phyloP scores from a whole-genome alignment of 2,888 invertebrate genomes.

The Leucophenga montana region DNA sequence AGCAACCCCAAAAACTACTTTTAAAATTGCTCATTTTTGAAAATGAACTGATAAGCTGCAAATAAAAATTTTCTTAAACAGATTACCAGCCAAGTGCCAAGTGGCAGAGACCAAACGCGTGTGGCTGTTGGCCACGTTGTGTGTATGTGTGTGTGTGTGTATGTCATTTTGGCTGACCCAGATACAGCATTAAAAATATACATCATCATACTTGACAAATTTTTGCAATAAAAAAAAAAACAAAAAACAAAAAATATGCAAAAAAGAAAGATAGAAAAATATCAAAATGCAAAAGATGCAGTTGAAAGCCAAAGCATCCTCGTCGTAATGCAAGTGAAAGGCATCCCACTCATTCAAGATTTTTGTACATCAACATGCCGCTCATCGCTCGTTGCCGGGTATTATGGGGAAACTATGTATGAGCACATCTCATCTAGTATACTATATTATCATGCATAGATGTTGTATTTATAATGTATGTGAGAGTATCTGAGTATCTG shows the following conservation, averaged over 20 bases:
- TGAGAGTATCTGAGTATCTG: not conserved
- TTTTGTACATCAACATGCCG: not conserved
- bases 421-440: not conserved
- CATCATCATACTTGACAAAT: slow-evolving; percentile 23
- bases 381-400: not conserved
- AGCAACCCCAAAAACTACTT: too few relatives aligned
- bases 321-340: not conserved
- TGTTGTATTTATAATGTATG: not conserved
- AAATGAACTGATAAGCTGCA: slow-evolving; percentile 15
- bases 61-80: slow-evolving; percentile 11
- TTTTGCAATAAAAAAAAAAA: slow-evolving; percentile 9
- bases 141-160: slow-evolving; percentile 31
- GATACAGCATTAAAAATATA: slow-evolving; percentile 32
- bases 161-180: slow-evolving; percentile 39
- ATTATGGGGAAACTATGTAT: not conserved
- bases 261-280: slow-evolving; percentile 6
- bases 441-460: not conserved
- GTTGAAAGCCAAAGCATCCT: not conserved
- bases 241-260: slow-evolving; percentile 8
- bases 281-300: not conserved
- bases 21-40: not conserved
- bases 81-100: slow-evolving; percentile 8
- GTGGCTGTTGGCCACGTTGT: not conserved
- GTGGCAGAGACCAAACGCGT: not conserved
- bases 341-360: slow-evolving; percentile 21